These are phyloP conservation scores for Drosophila acutilabella DNA, from an alignment of 2,888 invertebrate species.

Conservation along the genomic window DNA sequence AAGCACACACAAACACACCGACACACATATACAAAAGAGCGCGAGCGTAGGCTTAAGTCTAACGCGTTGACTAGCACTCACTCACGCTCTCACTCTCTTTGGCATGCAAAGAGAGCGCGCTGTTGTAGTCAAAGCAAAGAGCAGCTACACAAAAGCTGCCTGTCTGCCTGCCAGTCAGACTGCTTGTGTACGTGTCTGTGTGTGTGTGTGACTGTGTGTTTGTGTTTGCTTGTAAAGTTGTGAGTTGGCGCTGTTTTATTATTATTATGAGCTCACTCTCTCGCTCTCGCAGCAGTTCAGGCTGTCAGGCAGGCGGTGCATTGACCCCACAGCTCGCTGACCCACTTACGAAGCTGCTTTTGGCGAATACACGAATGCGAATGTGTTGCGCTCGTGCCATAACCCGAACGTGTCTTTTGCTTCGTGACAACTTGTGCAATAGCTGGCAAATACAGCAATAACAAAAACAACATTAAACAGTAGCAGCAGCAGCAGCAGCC, in stretches of 20 bases:
- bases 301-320: constrained; percentile 80
- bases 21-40: constrained; percentile 12
- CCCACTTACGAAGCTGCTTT: constrained; percentile 85
- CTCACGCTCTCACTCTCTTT: constrained; percentile 12
- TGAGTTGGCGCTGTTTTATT: constrained; percentile 55
- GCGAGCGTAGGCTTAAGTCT: constrained; percentile 11
- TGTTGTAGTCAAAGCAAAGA: constrained; percentile 22
- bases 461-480: constrained; percentile 10
- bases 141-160: constrained; percentile 41
- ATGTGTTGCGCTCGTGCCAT: constrained; percentile 61
- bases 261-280: constrained; percentile 59
- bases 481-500: constrained; percentile 36
- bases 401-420: constrained; percentile 56
- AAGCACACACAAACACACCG: constrained; percentile 18
- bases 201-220: neutral
- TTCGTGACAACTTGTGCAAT: constrained; percentile 75
- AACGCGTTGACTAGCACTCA: neutral
- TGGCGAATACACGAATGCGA: constrained; percentile 39
- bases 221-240: constrained; percentile 39
- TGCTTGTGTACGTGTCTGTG: constrained; percentile 1
- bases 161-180: constrained; percentile 21
- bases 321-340: constrained; percentile 85
- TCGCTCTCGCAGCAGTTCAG: constrained; percentile 23
- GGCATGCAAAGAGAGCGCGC: neutral
- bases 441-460: constrained; percentile 36